These are phyloP conservation scores for Erethizon dorsatum DNA, from an alignment of 2,797 vertebrate species.

Conservation along the genomic window DNA sequence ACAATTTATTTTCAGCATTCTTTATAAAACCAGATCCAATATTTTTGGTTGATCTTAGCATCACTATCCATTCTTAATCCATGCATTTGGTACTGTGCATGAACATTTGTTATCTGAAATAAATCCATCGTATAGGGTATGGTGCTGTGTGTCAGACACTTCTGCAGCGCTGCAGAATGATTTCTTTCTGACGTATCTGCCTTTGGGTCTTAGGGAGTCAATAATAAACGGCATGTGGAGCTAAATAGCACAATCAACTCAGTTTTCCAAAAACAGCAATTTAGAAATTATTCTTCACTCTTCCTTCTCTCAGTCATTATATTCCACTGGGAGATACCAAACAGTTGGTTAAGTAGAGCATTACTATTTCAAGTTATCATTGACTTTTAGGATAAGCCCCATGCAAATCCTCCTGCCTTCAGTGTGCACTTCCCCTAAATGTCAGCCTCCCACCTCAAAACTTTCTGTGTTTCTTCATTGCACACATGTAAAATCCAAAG, in stretches of 20 bases:
- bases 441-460: not conserved
- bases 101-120: not conserved
- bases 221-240: not conserved
- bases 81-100: not conserved
- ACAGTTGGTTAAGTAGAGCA: not conserved
- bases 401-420: not conserved
- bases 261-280: not conserved
- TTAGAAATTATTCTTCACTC: not conserved
- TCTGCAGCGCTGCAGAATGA: not conserved
- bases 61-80: not conserved
- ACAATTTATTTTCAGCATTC: not conserved
- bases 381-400: not conserved
- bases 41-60: not conserved
- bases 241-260: not conserved
- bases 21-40: not conserved
- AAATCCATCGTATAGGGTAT: not conserved
- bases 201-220: not conserved
- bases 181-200: not conserved
- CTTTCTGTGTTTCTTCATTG: not conserved
- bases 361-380: not conserved
- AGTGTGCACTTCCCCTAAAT: not conserved
- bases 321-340: not conserved
- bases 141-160: not conserved
- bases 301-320: not conserved
- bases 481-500: not conserved